These are phyloP conservation scores for Porites evermanni DNA, from an alignment of 92 coral and sea anemone species.

Conservation along the genomic window DNA sequence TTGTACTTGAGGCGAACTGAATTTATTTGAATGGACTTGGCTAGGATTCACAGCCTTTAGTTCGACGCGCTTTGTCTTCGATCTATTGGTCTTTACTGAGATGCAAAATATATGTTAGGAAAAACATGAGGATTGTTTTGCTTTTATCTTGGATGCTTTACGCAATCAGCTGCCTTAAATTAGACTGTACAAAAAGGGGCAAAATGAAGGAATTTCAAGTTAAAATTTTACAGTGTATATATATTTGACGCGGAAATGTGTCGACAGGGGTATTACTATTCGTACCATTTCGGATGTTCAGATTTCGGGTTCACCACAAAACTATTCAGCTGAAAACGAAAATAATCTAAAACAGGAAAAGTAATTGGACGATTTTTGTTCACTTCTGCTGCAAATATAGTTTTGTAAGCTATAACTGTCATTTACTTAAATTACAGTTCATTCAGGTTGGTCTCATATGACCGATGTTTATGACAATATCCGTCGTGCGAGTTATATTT, in stretches of 20 bases:
- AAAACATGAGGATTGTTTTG: no score
- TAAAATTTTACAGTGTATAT: background rate
- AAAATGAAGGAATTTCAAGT: background rate
- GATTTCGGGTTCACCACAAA: background rate
- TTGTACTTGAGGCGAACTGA: background rate
- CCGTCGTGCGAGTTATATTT: background rate
- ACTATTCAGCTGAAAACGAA: background rate
- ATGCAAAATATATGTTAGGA: no score
- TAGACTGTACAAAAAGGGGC: no score
- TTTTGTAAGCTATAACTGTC: background rate
- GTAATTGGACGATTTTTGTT: background rate
- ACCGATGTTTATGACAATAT: background rate
- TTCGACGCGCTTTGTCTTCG: background rate
- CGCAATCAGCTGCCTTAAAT: no score
- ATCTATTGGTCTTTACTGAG: background rate
- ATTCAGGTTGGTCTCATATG: background rate
- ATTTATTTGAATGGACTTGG: background rate
- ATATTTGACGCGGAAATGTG: background rate
- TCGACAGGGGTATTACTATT: no score
- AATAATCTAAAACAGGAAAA: background rate
- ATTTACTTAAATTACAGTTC: background rate
- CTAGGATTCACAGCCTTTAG: background rate
- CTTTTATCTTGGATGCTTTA: no score
- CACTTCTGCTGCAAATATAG: background rate
- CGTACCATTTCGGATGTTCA: background rate